Base-by-base conservation (phyloP, 2,113 vertebrate genomes). In the Fulmarus glacialis region DNA sequence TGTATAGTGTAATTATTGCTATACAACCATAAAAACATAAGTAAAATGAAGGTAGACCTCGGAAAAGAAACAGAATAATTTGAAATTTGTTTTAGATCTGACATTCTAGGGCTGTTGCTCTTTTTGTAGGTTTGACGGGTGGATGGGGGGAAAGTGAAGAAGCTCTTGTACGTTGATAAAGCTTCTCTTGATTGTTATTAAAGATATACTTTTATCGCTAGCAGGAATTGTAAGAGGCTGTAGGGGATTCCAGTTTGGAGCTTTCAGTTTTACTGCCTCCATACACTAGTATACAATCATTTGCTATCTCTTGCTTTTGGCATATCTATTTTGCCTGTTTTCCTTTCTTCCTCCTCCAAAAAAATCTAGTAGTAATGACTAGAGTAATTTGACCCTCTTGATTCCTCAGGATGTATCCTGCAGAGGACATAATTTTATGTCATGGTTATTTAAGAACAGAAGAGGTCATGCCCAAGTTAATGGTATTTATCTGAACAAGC, bases 201-300 rank as follows among this genome's bases (percentile, higher is more conserved):
- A 75, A n/a, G 0, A 1, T 30, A 43, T 6, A 8, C 8, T 74
- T 89, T 75, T 72, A n/a, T 80, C 40, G 42, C 30, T 62, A 23
- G 34, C 47, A 87, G 29, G 24, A 74, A 50, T 24, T 66, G 2
- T 38, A n/a, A 82, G 60, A 74, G 16, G 21, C 45, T 85, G 2
- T 38, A 47, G 50, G 42, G 26, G 83, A 22, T 52, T 74, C 26
- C 26, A n/a, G 3, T 81, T 80, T 47, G 19, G 67, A 83, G n/a
- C 29, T 68, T 82, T 75, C 42, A 23, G 67, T 66, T 93, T 38
- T 62, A 14, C 32, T 56, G 17, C 11, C 50, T 72, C 34, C 53
- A 2, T 59, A 13, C 53, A 2, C 34, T 60, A 18, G 9, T 27
- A 30, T 40, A 24, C 0, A 4, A 4, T 62, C 4, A 11, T 82